Conservation (phyloP, 2,888 invertebrate genomes). For the Dyspetes luteomarginatus region DNA sequence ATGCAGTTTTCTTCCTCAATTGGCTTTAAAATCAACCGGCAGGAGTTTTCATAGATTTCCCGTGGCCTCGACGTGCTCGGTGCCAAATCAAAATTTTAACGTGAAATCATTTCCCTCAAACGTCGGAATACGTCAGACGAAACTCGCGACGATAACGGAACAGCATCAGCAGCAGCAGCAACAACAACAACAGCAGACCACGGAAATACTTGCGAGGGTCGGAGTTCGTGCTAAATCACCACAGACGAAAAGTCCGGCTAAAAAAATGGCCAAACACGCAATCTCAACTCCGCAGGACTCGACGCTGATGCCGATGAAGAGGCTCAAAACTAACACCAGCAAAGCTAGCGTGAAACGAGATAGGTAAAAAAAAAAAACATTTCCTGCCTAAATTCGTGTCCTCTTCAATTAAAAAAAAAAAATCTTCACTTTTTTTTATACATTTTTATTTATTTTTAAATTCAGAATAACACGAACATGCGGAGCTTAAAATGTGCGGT, state of each 20-base stretch:
- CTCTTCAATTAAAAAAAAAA: slow-evolving; percentile 8
- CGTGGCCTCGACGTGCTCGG: slow-evolving; percentile 43
- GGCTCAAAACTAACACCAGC: slow-evolving; percentile 56
- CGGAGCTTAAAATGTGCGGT: slow-evolving; percentile 25
- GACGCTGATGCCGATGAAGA: slow-evolving; percentile 49
- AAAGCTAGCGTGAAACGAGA: slow-evolving; percentile 59
- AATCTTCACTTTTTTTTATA: slow-evolving; percentile 45
- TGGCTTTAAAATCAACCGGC: slow-evolving; percentile 57
- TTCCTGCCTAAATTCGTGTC: background rate
- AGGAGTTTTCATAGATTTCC: slow-evolving; percentile 51
- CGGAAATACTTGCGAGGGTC: slow-evolving; percentile 10
- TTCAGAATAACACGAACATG: slow-evolving; percentile 30
- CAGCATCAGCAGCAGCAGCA: slow-evolving; percentile 62
- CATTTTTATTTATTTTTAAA: slow-evolving; percentile 14
- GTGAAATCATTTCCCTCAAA: slow-evolving; percentile 51
- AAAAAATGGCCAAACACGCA: slow-evolving; percentile 69
- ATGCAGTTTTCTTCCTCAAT: slow-evolving; percentile 66
- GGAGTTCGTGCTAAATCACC: slow-evolving; percentile 58
- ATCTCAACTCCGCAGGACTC: slow-evolving; percentile 28
- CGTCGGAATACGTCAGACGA: slow-evolving; percentile 60
- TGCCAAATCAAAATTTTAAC: slow-evolving; percentile 57
- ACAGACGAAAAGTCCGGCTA: slow-evolving; percentile 57
- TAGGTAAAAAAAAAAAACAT: slow-evolving; percentile 38
- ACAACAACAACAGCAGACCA: too few species aligned
- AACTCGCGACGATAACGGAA: slow-evolving; percentile 68